phyloP scores from a whole-genome alignment of 2,797 vertebrate species.

The Picus viridis region DNA sequence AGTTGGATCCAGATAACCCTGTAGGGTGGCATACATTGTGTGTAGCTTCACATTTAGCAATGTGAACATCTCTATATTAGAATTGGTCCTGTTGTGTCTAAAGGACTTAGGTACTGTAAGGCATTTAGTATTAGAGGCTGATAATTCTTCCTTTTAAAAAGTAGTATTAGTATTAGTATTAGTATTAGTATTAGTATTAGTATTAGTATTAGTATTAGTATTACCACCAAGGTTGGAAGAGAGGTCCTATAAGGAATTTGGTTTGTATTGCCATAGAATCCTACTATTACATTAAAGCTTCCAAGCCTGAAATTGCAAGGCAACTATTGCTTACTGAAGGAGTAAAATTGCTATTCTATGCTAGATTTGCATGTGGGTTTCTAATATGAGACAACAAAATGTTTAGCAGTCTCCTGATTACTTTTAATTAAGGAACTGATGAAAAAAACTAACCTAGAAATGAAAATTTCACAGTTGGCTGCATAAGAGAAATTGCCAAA shows the following conservation, averaged over 20 bases:
- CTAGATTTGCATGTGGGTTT: neutral
- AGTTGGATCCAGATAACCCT: neutral
- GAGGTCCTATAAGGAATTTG: neutral
- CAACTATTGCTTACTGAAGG: neutral
- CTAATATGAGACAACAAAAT: neutral
- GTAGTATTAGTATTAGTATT: too few relatives aligned
- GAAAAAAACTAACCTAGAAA: slow-evolving; percentile 23
- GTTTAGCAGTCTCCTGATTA: slow-evolving; percentile 3
- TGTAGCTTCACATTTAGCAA: neutral
- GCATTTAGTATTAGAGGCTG: too few relatives aligned
- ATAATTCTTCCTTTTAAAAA: too few relatives aligned
- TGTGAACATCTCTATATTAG: neutral
- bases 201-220: too few relatives aligned
- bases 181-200: too few relatives aligned
- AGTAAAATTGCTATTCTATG: slow-evolving; percentile 1
- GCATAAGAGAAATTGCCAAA: neutral
- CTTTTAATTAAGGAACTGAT: slow-evolving; percentile 39
- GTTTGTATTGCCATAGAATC: neutral
- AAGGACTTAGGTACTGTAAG: neutral
- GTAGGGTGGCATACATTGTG: neutral
- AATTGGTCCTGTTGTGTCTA: neutral
- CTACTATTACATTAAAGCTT: neutral
- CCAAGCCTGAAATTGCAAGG: slow-evolving; percentile 25
- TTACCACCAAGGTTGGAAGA: too few relatives aligned
- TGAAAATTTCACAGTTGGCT: neutral